Base-by-base conservation (phyloP, 2,888 invertebrate genomes). In the Lithosia quadra region DNA sequence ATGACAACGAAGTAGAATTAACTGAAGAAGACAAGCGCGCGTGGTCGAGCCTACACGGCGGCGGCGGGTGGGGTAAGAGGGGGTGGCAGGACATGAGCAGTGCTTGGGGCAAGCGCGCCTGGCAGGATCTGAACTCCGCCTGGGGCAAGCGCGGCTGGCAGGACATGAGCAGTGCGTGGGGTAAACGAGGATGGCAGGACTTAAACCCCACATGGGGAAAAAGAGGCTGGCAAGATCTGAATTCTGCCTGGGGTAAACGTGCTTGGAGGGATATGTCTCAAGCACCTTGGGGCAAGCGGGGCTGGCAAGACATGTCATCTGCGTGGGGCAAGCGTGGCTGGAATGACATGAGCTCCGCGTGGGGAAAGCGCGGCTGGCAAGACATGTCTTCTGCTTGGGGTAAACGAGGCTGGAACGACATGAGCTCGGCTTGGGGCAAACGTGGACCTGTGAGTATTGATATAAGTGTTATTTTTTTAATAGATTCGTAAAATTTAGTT, bases 71-170 rank as follows among this genome's bases (percentile, higher is more conserved):
- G 95, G 95, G 95, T 56, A 96, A 96, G 77, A 86, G 96, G 21
- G 95, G 94, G 39, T 96, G 96, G 96, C 94, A 94, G 76, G 95
- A 95, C 82, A 86, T 96, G 74, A 92, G 92, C 81, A 89, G 91
- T 0, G 95, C 94, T 69, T 95, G 95, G 95, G 96, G 96, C 59
- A 96, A 96, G 80, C 90, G 96, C 34, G 96, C 94, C 28, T 96
- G 96, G 96, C 95, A 95, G 78, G 95, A 95, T 77, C 85, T 95
- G 53, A 94, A 94, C 81, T 90, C 87, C 9, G 93, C 94, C 21
- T 96, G 96, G 96, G 96, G 96, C 43, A 96, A 96, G 83, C 89
- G 96, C 34, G 96, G 93, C 33, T 96, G 96, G 96, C 94, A 95
- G 79, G 95, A 95, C 75, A 84, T 95, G 68, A 92, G 67, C 71